Base-by-base conservation (phyloP, 2,888 invertebrate species). In the Lasioglossum vierecki region DNA sequence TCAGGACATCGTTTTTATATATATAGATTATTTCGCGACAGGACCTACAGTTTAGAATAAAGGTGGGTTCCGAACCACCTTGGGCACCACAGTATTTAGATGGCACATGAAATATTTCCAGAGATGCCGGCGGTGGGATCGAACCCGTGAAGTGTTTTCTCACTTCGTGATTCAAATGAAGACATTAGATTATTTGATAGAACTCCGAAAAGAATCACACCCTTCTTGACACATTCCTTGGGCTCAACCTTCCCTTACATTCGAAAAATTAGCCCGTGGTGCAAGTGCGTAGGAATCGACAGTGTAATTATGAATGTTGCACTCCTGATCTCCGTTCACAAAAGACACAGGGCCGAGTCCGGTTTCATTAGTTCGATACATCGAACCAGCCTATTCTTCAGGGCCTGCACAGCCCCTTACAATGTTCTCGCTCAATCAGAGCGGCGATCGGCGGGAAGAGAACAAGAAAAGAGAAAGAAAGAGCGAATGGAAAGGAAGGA, bases 381-480 rank as follows among this genome's bases (percentile, higher is more conserved):
- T 39, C 39, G 68, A 68, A 11, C 68, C 68, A 22, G 68, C 22
- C 68, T 68, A 41, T 68, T 68, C 68, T 68, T 18, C 68, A 30
- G 30, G 39, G 11, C 22, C 68, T n/a, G 13, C 68, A 68, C 39
- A 68, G 35, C 39, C 68, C 68, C 68, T 68, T 68, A 41, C 68
- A 68, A 68, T 39, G 68, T 68, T 68, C 68, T 39, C 68, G 68
- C 68, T 68, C 68, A 68, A 68, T 68, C 68, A 39, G 68, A 68
- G 39, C 80, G 70, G 80, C 68, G 68, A 68, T 68, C 68, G 68
- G 4, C 68, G 68, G 39, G 68, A 68, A n/a, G 68, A 11, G 68
- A 68, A 68, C 11, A 13, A 26, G 63, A 63, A 22, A 68, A 4
- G 30, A 63, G 66, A 26, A 30, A 1, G 18, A 30, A 13, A 30